A percentile compares a stretch with the other conserved stretches of the same genome.
Evolutionary conservation across 1,140 invertebrate species (phyloP).

Genomic region (Eurosta solidaginis): DNA sequence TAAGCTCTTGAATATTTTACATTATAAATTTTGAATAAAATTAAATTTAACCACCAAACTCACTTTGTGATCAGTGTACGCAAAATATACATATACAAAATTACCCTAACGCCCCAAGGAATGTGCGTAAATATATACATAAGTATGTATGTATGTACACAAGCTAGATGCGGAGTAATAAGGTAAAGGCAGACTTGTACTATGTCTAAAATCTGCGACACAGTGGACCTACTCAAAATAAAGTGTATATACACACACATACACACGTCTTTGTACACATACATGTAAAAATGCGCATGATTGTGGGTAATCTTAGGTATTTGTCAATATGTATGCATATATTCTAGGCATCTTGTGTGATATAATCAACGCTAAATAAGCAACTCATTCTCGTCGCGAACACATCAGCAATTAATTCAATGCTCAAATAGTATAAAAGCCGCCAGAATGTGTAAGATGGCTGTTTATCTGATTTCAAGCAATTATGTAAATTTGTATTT

Average conservation of each 20-base stretch:
- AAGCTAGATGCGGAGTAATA: background rate
- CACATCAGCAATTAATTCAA: constrained; percentile 13
- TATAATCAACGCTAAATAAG: background rate
- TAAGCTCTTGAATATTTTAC: too few species aligned
- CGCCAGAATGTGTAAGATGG: background rate
- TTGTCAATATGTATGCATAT: too few species aligned
- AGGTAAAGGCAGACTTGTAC: background rate
- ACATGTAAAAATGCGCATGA: background rate
- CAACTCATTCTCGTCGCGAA: background rate
- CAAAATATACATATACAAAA: too few species aligned
- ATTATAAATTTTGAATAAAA: too few species aligned
- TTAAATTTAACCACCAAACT: too few species aligned
- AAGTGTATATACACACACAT: background rate
- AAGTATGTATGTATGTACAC: background rate
- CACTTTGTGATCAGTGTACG: too few species aligned
- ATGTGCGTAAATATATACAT: background rate
- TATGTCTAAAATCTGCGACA: background rate
- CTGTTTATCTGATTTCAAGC: background rate
- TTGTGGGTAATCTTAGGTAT: too few species aligned
- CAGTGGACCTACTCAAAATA: too few species aligned
- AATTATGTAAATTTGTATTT: background rate
- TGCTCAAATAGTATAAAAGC: background rate
- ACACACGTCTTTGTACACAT: background rate
- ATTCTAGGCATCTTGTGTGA: background rate
- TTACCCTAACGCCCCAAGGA: too few species aligned